Evolutionary conservation across 2,113 vertebrate species (phyloP).

Genomic region (Archilochus colubris): DNA sequence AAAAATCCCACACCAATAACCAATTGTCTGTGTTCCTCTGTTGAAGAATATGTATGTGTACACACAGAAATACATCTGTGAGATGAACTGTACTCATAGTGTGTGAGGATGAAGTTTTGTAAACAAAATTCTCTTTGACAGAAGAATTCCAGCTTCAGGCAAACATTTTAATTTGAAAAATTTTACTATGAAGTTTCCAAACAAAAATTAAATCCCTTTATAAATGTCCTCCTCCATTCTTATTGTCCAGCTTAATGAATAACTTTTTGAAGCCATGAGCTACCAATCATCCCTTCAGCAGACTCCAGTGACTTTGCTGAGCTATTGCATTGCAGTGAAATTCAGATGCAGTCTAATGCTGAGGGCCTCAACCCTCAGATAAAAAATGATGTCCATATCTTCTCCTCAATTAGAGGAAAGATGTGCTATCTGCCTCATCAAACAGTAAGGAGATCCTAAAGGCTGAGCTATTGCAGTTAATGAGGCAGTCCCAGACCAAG

Average conservation of each 20-base stretch:
- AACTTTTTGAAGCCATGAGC: not conserved
- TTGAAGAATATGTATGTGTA: not conserved
- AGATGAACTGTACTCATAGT: not conserved
- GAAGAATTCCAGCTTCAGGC: not conserved
- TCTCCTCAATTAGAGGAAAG: slow-evolving; percentile 46
- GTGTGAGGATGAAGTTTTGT: not conserved
- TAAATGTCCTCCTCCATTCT: not conserved
- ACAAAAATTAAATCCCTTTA: not conserved
- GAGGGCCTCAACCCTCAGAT: slow-evolving; percentile 17
- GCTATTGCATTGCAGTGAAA: slow-evolving; percentile 12
- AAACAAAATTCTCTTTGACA: slow-evolving; percentile 38
- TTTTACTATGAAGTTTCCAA: slow-evolving; percentile 8
- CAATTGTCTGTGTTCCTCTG: not conserved
- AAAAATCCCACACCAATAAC: not conserved
- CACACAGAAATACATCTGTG: not conserved
- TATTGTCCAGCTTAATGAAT: not conserved
- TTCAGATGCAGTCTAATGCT: not conserved
- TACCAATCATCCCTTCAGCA: not conserved
- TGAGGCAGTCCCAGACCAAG: slow-evolving; percentile 37
- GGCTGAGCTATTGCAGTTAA: slow-evolving; percentile 63
- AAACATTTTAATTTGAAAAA: slow-evolving; percentile 34
- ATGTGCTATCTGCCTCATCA: slow-evolving; percentile 27
- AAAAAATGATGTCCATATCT: not conserved
- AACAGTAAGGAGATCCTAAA: slow-evolving; percentile 28
- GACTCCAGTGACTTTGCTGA: not conserved